phyloP scores from a whole-genome alignment of 2,797 vertebrate species.

The Delichon dasypus region DNA sequence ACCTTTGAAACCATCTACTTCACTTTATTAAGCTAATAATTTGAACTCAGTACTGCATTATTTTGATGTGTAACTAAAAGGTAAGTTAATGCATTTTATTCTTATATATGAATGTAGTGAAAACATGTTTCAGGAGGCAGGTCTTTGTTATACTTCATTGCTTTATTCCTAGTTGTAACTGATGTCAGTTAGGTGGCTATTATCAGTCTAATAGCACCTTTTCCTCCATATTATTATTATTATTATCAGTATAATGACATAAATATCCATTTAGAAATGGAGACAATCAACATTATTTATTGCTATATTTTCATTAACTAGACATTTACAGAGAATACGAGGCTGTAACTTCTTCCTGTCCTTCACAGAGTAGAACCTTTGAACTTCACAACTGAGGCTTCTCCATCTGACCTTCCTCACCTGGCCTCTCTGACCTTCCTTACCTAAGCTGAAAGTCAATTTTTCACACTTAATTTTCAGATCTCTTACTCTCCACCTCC shows the following conservation, averaged over 20 bases:
- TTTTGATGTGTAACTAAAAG: constrained; percentile 29
- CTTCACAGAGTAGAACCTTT: background rate
- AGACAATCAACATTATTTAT: constrained; percentile 27
- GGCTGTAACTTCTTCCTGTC: background rate
- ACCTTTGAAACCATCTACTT: constrained; percentile 40
- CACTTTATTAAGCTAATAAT: constrained; percentile 35
- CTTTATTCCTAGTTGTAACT: constrained; percentile 23
- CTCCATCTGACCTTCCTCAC: background rate
- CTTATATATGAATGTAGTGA: constrained; percentile 4
- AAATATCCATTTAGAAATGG: background rate
- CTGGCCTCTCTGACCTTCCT: background rate
- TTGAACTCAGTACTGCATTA: constrained; percentile 20
- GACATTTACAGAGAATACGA: background rate
- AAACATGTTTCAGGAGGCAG: constrained; percentile 31
- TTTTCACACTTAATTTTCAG: background rate
- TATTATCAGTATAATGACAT: constrained; percentile 29
- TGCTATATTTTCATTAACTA: constrained; percentile 9
- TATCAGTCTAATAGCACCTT: background rate
- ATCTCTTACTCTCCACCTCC: background rate
- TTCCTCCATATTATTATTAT: background rate
- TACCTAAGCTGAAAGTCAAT: background rate
- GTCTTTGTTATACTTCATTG: background rate
- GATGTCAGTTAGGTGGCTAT: background rate
- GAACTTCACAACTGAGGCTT: background rate
- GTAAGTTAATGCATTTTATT: constrained; percentile 23